A percentile compares a stretch with the other conserved stretches of the same genome.
Evolutionary conservation across 1,140 invertebrate genomes (phyloP).

Genomic region (Steinernema khuongi): DNA sequence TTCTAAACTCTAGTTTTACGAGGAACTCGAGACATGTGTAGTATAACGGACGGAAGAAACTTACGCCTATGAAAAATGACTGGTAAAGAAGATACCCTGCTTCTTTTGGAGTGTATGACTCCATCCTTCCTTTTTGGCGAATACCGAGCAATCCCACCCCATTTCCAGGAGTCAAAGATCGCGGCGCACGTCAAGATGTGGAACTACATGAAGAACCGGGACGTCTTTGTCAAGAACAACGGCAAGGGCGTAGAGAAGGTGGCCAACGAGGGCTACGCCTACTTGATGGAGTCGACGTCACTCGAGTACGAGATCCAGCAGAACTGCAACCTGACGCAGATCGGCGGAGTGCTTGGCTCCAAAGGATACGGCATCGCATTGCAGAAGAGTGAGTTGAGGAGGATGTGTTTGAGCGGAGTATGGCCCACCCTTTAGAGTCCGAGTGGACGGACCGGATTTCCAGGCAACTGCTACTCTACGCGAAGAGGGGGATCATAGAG

Average conservation of each 20-base stretch:
- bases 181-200: slow-evolving; percentile 71
- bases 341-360: slow-evolving; percentile 85
- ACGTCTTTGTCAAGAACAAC: slow-evolving; percentile 79
- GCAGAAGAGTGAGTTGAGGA: slow-evolving; percentile 41
- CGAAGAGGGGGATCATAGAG: slow-evolving; percentile 57
- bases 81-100: too few relatives aligned
- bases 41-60: too few relatives aligned
- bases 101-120: too few relatives aligned
- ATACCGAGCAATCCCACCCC: too few relatives aligned
- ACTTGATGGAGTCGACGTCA: slow-evolving; percentile 97
- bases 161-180: slow-evolving; percentile 60
- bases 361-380: slow-evolving; percentile 71
- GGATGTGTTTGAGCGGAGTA: slow-evolving; percentile 6
- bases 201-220: slow-evolving; percentile 81
- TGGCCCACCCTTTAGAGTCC: slow-evolving; percentile 40
- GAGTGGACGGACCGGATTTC: slow-evolving; percentile 58
- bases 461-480: slow-evolving; percentile 54
- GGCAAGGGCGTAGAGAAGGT: slow-evolving; percentile 81
- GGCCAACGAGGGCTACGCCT: slow-evolving; percentile 81
- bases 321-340: slow-evolving; percentile 94
- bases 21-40: too few relatives aligned
- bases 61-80: too few relatives aligned
- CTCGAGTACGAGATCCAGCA: slow-evolving; percentile 88
- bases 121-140: too few relatives aligned
- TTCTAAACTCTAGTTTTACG: slow-evolving; percentile 14